A percentile compares a stretch with the other conserved stretches of the same genome.
Evolutionary conservation across 2,888 invertebrate genomes (phyloP).

Genomic region (Miltochrista miniata): DNA sequence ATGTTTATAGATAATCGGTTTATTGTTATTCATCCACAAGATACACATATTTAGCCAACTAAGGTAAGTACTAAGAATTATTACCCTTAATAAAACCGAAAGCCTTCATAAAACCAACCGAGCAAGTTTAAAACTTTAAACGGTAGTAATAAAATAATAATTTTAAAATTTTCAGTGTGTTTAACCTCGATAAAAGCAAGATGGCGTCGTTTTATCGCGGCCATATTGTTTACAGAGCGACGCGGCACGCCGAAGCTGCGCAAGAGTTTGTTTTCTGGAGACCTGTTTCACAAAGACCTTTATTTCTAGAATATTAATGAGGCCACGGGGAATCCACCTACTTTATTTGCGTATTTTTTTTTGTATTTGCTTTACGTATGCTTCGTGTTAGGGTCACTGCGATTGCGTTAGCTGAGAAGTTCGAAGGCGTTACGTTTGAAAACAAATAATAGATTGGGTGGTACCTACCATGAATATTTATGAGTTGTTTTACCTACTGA

Average conservation of each 20-base stretch:
- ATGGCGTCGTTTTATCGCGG: slow-evolving; percentile 77
- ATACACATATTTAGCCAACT: too few species aligned
- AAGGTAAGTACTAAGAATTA: not conserved
- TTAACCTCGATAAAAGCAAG: slow-evolving; percentile 77
- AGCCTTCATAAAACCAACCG: slow-evolving; percentile 20
- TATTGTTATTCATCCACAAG: too few species aligned
- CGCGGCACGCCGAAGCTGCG: slow-evolving; percentile 55
- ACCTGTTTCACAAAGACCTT: slow-evolving; percentile 74
- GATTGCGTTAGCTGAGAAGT: slow-evolving; percentile 26
- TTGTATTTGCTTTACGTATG: slow-evolving; percentile 22
- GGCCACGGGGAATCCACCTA: slow-evolving; percentile 49
- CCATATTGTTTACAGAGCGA: slow-evolving; percentile 72
- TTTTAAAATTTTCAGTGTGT: slow-evolving; percentile 67
- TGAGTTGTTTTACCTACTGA: too few species aligned
- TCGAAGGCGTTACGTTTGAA: slow-evolving; percentile 38
- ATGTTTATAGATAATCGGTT: too few species aligned
- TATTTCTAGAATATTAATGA: slow-evolving; percentile 66
- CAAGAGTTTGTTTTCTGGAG: slow-evolving; percentile 76
- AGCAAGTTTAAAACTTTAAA: slow-evolving; percentile 35
- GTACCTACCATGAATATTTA: too few species aligned
- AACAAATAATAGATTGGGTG: slow-evolving; percentile 36
- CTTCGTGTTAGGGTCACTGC: slow-evolving; percentile 18
- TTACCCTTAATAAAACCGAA: slow-evolving; percentile 10
- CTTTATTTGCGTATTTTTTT: slow-evolving; percentile 42
- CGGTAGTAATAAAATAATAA: slow-evolving; percentile 63